Percentiles rank a stretch among this genome's conserved stretches.
phyloP scores from a whole-genome alignment of 2,797 vertebrate genomes.

The Bovichtus variegatus region DNA sequence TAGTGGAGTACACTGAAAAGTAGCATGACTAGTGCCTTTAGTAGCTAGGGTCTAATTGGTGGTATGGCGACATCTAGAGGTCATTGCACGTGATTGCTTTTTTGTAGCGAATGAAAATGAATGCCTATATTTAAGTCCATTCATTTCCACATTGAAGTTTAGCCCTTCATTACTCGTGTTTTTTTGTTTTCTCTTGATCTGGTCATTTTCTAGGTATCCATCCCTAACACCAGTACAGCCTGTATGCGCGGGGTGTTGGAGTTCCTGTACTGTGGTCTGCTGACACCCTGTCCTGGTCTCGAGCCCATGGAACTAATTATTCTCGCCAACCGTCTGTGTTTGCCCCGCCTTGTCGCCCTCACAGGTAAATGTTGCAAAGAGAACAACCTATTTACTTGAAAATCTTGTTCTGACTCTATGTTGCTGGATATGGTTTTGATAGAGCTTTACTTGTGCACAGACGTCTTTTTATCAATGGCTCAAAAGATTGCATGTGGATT shows the following conservation, averaged over 20 bases:
- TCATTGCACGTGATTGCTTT: conserved; percentile 1
- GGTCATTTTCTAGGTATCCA: conserved; percentile 83
- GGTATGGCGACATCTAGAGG: conserved; percentile 52
- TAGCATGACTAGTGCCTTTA: background rate
- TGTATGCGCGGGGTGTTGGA: conserved; percentile 91
- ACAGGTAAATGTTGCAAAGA: conserved; percentile 82
- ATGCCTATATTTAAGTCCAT: background rate
- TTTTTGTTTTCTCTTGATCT: conserved; percentile 13
- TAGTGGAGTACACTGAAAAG: background rate
- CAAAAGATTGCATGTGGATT: background rate
- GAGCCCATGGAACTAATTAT: conserved; percentile 90
- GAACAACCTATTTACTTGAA: background rate
- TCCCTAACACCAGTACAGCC: conserved; percentile 88
- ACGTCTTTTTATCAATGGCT: conserved; percentile 8
- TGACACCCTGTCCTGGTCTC: conserved; percentile 86
- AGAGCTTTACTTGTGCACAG: background rate
- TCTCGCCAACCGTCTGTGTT: conserved; percentile 91
- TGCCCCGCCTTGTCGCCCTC: conserved; percentile 91
- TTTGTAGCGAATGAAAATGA: background rate
- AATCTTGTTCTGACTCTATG: background rate
- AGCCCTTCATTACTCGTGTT: background rate
- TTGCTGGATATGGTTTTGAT: background rate
- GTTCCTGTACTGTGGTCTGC: conserved; percentile 90
- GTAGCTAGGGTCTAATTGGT: conserved; percentile 9
- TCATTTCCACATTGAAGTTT: background rate